These are phyloP conservation scores for Bemisia tabaci DNA, from an alignment of 1,140 invertebrate genomes.

Conservation along the genomic window DNA sequence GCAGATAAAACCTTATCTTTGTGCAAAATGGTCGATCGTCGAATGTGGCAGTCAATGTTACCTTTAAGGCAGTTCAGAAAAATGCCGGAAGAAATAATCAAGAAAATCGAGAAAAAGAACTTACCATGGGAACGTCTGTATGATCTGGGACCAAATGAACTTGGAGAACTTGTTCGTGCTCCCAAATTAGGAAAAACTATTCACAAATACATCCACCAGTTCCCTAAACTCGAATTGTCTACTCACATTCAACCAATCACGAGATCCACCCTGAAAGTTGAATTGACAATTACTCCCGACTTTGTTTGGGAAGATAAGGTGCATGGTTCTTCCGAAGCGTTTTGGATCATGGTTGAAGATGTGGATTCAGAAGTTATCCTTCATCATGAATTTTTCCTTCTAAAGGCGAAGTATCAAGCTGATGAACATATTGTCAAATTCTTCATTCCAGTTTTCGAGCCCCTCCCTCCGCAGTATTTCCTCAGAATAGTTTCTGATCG, in stretches of 20 bases:
- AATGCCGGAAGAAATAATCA: conserved; percentile 94
- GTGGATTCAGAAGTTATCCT: conserved; percentile 92
- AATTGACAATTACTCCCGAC: conserved; percentile 96
- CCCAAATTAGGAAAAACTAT: conserved; percentile 95
- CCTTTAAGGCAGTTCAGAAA: conserved; percentile 95
- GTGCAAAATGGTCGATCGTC: conserved; percentile 97
- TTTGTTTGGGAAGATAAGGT: conserved; percentile 99
- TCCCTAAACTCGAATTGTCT: conserved; percentile 86
- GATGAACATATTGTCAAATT: conserved; percentile 97
- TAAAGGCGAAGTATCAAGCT: conserved; percentile 86
- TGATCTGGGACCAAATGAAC: conserved; percentile 92
- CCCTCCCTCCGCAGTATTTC: conserved; percentile 95
- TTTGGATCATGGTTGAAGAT: conserved; percentile 98
- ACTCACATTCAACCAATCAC: conserved; percentile 98
- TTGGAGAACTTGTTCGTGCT: conserved; percentile 89
- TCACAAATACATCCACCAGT: conserved; percentile 95
- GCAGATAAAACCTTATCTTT: conserved; percentile 90
- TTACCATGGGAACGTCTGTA: conserved; percentile 86
- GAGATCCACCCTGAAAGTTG: conserved; percentile 80
- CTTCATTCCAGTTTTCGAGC: conserved; percentile 97
- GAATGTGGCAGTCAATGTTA: conserved; percentile 99
- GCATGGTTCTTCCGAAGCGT: conserved; percentile 90
- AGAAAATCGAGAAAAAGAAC: conserved; percentile 97
- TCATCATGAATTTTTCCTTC: conserved; percentile 94
- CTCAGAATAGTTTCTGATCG: conserved; percentile 44